Base-by-base conservation (phyloP, 2,113 vertebrate species). In the Vidua chalybeata region DNA sequence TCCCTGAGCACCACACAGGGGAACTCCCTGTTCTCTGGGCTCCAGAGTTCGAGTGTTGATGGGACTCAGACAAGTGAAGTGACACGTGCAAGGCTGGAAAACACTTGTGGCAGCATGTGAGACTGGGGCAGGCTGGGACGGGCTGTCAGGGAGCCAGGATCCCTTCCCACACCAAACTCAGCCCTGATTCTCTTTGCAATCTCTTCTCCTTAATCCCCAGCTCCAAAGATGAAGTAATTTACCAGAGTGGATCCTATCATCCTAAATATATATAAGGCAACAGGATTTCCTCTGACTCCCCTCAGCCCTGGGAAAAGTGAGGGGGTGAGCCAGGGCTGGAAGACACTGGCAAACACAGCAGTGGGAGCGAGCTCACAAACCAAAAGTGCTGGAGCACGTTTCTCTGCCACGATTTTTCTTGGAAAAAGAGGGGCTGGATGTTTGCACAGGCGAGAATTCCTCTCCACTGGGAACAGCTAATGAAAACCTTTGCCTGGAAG, bases 41-140 rank as follows among this genome's bases (percentile, higher is more conserved):
- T 69, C 66, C 0, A 0, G 27, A 49, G 17, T 18, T 3, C 2
- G 51, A 69, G 55, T 1, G 5, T 18, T 49, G 33, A 62, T 18
- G 82, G 48, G 52, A 72, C 66, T 31, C 85, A 63, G 72, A 45
- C 46, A 31, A 24, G 33, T 12, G n/a, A 43, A 77, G 49, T 13
- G 81, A 61, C 41, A 46, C 1, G 2, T 27, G 5, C 5, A 11
- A 71, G 74, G 61, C 69, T 72, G 74, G 23, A 58, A 48, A 90
- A 35, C 84, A 37, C 81, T 81, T 11, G 54, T n/a, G 77, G 77
- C 63, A 64, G 67, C 67, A 13, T 9, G n/a, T 8, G 3, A 0
- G 3, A 67, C 39, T 1, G 0, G 61, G 72, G 12, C 76, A 59
- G 90, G 72, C 75, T 27, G 75, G 62, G 79, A 83, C 3, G 2